phyloP scores from a whole-genome alignment of 2,113 vertebrate genomes.

The Hiodon tergisus region DNA sequence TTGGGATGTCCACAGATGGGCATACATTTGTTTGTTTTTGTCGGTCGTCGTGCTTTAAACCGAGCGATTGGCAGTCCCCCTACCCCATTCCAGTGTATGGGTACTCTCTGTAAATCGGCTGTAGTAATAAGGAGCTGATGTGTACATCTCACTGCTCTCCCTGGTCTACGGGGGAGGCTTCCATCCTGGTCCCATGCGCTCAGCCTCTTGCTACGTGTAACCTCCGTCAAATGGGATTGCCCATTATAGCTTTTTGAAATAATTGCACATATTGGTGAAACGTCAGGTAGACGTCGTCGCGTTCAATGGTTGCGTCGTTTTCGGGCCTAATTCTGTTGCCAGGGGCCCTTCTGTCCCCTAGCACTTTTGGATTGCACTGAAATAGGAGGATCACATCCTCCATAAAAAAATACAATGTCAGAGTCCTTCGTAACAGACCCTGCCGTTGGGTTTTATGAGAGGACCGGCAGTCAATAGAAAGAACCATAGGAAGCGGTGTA shows the following conservation, averaged over 20 bases:
- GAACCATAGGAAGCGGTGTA: slow-evolving; percentile 6
- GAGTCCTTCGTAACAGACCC: neutral
- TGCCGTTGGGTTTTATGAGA: slow-evolving; percentile 6
- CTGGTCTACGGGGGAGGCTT: no score
- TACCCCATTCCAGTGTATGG: no score
- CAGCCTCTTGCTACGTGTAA: no score
- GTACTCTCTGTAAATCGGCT: no score
- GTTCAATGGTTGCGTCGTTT: neutral
- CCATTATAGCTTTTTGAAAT: neutral
- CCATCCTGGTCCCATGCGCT: no score
- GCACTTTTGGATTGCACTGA: slow-evolving; percentile 2
- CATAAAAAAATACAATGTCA: slow-evolving; percentile 4
- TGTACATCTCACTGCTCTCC: no score
- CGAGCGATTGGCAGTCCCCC: no score
- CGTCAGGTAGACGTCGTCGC: neutral
- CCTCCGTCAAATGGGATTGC: neutral
- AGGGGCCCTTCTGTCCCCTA: neutral
- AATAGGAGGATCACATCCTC: neutral
- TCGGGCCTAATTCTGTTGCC: neutral
- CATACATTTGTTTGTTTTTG: no score
- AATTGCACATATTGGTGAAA: no score
- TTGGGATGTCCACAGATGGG: no score
- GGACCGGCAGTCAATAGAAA: slow-evolving; percentile 11
- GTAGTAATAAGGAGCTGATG: no score
- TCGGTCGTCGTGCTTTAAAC: no score